These are phyloP conservation scores for Paratrypauchen microcephalus DNA, from an alignment of 2,797 vertebrate species.

Conservation along the genomic window DNA sequence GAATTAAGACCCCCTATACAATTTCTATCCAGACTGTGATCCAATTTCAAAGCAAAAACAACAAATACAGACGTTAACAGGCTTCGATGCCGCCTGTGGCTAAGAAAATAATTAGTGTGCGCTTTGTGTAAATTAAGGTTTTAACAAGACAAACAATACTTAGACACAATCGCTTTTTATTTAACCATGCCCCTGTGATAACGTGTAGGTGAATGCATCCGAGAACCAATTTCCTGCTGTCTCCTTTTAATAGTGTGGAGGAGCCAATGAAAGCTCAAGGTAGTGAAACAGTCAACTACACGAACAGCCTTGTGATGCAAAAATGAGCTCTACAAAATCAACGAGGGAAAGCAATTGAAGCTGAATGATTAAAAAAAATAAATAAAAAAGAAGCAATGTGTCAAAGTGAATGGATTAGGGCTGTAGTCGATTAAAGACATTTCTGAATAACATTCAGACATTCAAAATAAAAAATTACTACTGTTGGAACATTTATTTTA, in stretches of 20 bases:
- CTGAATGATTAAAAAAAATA: background rate
- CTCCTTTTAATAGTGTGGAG: background rate
- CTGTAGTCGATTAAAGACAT: too few species aligned
- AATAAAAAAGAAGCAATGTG: too few species aligned
- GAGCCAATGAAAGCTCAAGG: background rate
- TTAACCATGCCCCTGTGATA: background rate
- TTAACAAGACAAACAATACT: constrained; percentile 5
- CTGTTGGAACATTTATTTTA: too few species aligned
- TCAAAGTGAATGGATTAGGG: too few species aligned
- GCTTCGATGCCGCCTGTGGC: background rate
- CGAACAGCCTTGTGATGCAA: background rate
- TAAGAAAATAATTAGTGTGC: background rate
- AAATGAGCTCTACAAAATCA: background rate
- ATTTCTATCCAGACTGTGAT: background rate
- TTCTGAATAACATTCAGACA: too few species aligned
- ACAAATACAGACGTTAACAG: background rate
- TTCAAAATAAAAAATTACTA: too few species aligned
- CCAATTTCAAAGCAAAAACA: background rate
- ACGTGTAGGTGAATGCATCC: constrained; percentile 2
- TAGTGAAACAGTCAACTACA: background rate
- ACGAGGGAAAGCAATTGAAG: background rate
- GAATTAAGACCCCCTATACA: background rate
- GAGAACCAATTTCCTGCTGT: constrained; percentile 8
- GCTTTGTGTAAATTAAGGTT: background rate
- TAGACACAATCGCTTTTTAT: background rate